These are phyloP conservation scores for Stylophora pistillata DNA, from an alignment of 64 coral and sea anemone genomes.

Conservation along the genomic window DNA sequence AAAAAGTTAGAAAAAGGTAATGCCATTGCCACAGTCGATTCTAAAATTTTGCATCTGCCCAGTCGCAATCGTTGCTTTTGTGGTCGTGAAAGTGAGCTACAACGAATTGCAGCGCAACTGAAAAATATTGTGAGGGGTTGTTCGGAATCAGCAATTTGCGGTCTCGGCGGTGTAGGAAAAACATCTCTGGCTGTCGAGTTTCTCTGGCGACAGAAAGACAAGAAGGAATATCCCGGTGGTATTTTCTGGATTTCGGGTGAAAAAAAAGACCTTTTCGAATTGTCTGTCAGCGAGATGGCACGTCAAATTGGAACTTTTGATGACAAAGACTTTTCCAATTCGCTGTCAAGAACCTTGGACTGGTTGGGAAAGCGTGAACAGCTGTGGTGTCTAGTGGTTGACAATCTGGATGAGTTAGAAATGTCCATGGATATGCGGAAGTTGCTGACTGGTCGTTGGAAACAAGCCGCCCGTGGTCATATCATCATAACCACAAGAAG, in stretches of 20 bases:
- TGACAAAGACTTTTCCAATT: conserved; percentile 32
- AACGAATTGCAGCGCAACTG: conserved; percentile 25
- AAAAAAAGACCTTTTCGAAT: conserved; percentile 37
- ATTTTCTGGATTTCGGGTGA: conserved; percentile 62
- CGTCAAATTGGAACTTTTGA: conserved; percentile 56
- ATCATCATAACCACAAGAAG: conserved; percentile 73
- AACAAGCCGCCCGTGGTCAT: conserved; percentile 29
- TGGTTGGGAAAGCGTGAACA: too few relatives aligned
- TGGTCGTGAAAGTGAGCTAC: conserved; percentile 59
- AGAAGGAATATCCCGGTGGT: too few relatives aligned
- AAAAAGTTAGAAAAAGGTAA: conserved; percentile 8
- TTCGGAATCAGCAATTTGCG: too few relatives aligned
- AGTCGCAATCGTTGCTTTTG: conserved; percentile 61
- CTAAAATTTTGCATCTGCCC: conserved; percentile 63
- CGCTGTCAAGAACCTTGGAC: too few relatives aligned
- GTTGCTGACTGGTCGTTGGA: too few relatives aligned
- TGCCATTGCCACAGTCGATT: background rate
- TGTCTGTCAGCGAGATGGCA: conserved; percentile 61
- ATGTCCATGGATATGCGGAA: too few relatives aligned
- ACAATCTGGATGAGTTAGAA: too few relatives aligned
- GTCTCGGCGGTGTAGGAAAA: too few relatives aligned
- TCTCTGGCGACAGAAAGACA: too few relatives aligned
- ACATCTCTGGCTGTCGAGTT: too few relatives aligned
- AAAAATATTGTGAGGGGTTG: too few relatives aligned
- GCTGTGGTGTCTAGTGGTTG: too few relatives aligned